Percentiles rank a stretch among this genome's conserved stretches.
Conservation (phyloP, 2,797 vertebrate genomes). For the Enteromius anoplus region DNA sequence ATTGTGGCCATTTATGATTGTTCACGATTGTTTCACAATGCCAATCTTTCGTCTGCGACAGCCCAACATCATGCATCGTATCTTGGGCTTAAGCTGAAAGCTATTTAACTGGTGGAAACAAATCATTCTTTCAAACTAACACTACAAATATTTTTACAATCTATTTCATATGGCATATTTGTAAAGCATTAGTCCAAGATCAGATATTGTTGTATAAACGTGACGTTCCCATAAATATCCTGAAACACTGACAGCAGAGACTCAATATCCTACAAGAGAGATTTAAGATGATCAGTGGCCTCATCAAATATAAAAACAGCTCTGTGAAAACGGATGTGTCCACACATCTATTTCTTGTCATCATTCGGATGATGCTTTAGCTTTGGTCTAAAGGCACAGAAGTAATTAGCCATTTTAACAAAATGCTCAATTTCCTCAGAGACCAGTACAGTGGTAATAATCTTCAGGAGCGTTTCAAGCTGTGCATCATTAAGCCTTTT, state of each 20-base stretch:
- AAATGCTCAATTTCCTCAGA: neutral
- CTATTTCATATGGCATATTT: neutral
- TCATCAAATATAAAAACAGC: constrained; percentile 14
- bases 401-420: constrained; percentile 17
- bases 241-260: constrained; percentile 9
- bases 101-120: neutral
- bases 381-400: neutral
- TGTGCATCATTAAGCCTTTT: constrained; percentile 2
- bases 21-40: no score
- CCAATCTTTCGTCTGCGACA: no score
- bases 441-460: constrained; percentile 36
- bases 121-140: neutral
- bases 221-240: constrained; percentile 13
- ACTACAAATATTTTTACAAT: neutral
- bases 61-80: no score
- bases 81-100: neutral
- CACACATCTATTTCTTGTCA: neutral
- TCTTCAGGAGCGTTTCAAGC: constrained; percentile 28
- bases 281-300: neutral
- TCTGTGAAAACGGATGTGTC: neutral
- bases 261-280: neutral
- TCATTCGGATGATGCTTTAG: neutral
- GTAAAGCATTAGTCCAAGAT: neutral
- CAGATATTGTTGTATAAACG: neutral
- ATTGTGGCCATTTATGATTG: no score